These are phyloP conservation scores for Choristoneura rosaceana DNA, from an alignment of 2,888 invertebrate genomes.

Conservation along the genomic window DNA sequence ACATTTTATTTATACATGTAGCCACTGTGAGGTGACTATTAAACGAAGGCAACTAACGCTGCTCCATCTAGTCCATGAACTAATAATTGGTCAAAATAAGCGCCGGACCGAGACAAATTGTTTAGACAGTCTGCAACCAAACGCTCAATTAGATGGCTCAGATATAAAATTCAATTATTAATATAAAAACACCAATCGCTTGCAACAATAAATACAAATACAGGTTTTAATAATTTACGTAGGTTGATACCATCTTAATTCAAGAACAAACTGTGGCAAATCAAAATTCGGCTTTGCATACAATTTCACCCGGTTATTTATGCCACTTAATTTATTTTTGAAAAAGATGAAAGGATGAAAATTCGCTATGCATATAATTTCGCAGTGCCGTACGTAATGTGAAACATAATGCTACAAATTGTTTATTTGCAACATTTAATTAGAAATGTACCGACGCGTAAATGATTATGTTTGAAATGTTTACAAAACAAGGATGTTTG, in stretches of 20 bases:
- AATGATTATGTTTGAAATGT: constrained; percentile 1
- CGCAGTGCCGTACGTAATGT: not conserved
- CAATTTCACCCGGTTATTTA: not conserved
- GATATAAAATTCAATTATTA: not conserved
- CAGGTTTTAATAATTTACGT: not conserved
- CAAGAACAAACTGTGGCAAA: not conserved
- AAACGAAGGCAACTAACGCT: not conserved
- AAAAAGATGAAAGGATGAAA: not conserved
- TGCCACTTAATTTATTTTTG: not conserved
- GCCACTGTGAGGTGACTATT: constrained; percentile 1
- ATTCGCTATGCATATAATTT: not conserved
- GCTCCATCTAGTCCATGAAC: constrained; percentile 10
- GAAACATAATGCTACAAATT: not conserved
- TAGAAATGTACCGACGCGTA: not conserved
- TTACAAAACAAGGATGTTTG: not conserved
- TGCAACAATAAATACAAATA: not conserved
- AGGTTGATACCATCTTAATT: not conserved
- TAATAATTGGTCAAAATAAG: constrained; percentile 10
- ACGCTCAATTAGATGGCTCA: constrained; percentile 9
- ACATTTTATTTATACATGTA: constrained; percentile 17
- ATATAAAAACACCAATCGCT: constrained; percentile 1
- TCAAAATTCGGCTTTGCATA: not conserved
- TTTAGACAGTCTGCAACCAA: constrained; percentile 4
- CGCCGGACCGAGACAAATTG: constrained; percentile 15
- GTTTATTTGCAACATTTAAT: not conserved